Base-by-base conservation (phyloP, 2,888 invertebrate genomes). In the Lithophane socia region DNA sequence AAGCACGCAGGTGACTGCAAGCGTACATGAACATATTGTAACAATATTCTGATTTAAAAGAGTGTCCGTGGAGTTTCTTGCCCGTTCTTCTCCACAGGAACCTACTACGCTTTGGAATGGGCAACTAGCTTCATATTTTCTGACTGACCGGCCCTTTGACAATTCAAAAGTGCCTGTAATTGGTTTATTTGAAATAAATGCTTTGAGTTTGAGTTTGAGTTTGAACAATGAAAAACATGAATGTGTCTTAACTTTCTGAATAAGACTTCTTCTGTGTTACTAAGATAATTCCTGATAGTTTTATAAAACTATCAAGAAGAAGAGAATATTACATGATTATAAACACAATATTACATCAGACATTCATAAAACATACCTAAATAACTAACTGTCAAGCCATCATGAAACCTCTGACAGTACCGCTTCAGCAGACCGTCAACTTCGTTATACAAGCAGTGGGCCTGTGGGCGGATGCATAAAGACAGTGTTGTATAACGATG, bases 401-500 rank as follows among this genome's bases (percentile, higher is more conserved):
- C 4, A 61, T 44, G 44, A 44, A 61, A n/a, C 2, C 18, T 61
- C 10, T n/a, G 5, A 13, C 54, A 18, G 47, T 16, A 13, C 44
- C 29, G 18, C 3, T 37, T 78, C n/a, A 24, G 44, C 8, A 24
- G 3, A n/a, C 12, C 21, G 54, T 73, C 54, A 24, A 3, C 2
- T 16, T 10, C 47, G 3, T 4, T 37, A 37, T 3, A 29, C 5
- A 16, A 29, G 3, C n/a, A 24, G 21, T 18, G n/a, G 18, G 8
- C 42, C 21, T 44, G 2, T 64, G 49, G 49, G 29, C 8, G 16
- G 24, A 47, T n/a, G 49, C 2, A 74, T 49, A 69, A 72, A 70
- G 47, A 37, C 37, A 65, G 3, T 44, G 21, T 47, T 61, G 49
- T 65, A 54, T 68, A 84, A 49, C 73, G 83, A 88, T 82, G 24